These are phyloP conservation scores for Siniperca scherzeri DNA, from an alignment of 2,797 vertebrate genomes.

Conservation along the genomic window DNA sequence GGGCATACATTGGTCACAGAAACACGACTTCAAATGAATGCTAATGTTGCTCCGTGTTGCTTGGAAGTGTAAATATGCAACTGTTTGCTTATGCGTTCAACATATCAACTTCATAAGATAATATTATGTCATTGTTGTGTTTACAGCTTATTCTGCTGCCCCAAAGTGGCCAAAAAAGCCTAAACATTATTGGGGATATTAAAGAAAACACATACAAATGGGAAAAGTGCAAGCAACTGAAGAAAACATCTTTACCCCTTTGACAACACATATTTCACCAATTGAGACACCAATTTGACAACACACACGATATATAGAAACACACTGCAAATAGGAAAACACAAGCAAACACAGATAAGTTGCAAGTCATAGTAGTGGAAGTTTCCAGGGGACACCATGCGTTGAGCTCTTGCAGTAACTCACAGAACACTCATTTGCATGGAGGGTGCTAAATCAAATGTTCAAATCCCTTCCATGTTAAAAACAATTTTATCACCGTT, in stretches of 20 bases:
- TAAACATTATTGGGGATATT: background rate
- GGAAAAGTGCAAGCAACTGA: background rate
- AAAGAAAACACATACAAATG: background rate
- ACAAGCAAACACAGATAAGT: background rate
- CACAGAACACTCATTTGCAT: constrained; percentile 16
- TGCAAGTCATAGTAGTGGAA: background rate
- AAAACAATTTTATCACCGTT: constrained; percentile 15
- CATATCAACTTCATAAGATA: background rate
- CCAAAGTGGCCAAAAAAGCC: background rate
- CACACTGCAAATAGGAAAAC: constrained; percentile 2
- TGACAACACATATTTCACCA: background rate
- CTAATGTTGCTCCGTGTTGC: background rate
- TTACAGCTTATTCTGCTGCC: background rate
- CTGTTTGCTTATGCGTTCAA: background rate
- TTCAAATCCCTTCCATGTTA: background rate
- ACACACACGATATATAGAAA: background rate
- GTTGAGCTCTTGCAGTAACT: background rate
- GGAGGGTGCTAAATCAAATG: constrained; percentile 33
- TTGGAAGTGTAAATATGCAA: background rate
- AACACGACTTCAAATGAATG: background rate
- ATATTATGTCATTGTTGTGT: too few relatives aligned
- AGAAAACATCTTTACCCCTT: background rate
- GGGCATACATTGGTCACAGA: background rate
- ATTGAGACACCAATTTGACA: background rate
- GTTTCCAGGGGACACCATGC: background rate